Evolutionary conservation across 1,140 invertebrate species (phyloP).

Genomic region (Aphaenogaster ashmeadi): DNA sequence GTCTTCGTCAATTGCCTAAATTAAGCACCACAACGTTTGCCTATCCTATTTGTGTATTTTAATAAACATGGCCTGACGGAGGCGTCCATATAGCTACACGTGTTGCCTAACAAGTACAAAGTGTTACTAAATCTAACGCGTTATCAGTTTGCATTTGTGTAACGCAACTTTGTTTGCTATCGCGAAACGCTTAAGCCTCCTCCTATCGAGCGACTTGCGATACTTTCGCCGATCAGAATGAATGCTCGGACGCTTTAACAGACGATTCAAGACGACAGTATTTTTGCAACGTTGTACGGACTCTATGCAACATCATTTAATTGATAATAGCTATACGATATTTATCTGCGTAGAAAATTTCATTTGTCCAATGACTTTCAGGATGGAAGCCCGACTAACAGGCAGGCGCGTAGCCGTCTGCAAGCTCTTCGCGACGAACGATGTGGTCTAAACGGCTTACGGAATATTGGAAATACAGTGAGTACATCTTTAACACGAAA

Average conservation of each 20-base stretch:
- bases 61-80: not conserved
- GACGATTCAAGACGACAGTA: conserved; percentile 39
- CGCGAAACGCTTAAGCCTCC: conserved; percentile 12
- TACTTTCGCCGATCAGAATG: conserved; percentile 1
- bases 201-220: not conserved
- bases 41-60: not conserved
- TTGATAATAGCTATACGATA: not conserved
- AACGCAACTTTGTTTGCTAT: conserved; percentile 25
- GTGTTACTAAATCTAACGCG: conserved; percentile 41
- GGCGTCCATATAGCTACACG: not conserved
- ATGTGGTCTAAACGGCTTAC: conserved; percentile 93
- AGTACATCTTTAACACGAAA: conserved; percentile 77
- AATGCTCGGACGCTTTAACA: not conserved
- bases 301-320: conserved; percentile 3
- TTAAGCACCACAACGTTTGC: not conserved
- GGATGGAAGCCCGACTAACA: conserved; percentile 82
- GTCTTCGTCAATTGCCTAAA: not conserved
- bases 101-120: conserved; percentile 21
- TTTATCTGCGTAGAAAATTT: not conserved
- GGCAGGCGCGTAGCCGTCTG: conserved; percentile 77
- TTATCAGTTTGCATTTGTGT: conserved; percentile 12
- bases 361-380: conserved; percentile 68
- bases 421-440: conserved; percentile 81
- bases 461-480: conserved; percentile 97
- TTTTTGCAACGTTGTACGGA: conserved; percentile 27